Conservation (phyloP, 2,888 invertebrate genomes). For the Minunthozetes semirufus region DNA sequence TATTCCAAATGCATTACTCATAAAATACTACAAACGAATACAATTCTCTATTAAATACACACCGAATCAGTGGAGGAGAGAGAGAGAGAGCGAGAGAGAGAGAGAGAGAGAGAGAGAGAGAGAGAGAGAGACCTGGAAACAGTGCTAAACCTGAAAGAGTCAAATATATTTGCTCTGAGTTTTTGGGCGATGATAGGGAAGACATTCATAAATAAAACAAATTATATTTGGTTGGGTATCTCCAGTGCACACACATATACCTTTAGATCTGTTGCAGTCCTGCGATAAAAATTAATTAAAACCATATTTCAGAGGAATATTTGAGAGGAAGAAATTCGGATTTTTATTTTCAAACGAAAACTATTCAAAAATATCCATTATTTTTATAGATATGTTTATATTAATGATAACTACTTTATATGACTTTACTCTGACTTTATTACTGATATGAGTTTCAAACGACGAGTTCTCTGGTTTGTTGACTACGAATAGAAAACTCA, state of each 20-base stretch:
- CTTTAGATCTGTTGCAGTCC: background rate
- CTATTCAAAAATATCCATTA: too few relatives aligned
- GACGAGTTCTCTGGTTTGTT: too few relatives aligned
- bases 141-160: background rate
- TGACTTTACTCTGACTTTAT: too few relatives aligned
- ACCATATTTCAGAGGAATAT: background rate
- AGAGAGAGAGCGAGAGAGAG: too few relatives aligned
- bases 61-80: too few relatives aligned
- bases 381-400: too few relatives aligned
- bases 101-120: too few relatives aligned
- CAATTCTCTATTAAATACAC: background rate
- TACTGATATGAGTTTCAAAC: too few relatives aligned
- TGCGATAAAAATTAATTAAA: conserved; percentile 13
- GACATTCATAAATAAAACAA: background rate
- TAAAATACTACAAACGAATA: background rate
- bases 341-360: background rate
- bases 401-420: too few relatives aligned
- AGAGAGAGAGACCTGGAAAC: too few relatives aligned
- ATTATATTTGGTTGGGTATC: background rate
- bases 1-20: background rate
- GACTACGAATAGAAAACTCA: too few relatives aligned
- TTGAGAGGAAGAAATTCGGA: background rate
- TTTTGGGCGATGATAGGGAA: background rate
- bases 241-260: too few relatives aligned
- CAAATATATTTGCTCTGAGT: background rate